phyloP scores from a whole-genome alignment of 2,797 vertebrate genomes.

The Tachyglossus aculeatus region DNA sequence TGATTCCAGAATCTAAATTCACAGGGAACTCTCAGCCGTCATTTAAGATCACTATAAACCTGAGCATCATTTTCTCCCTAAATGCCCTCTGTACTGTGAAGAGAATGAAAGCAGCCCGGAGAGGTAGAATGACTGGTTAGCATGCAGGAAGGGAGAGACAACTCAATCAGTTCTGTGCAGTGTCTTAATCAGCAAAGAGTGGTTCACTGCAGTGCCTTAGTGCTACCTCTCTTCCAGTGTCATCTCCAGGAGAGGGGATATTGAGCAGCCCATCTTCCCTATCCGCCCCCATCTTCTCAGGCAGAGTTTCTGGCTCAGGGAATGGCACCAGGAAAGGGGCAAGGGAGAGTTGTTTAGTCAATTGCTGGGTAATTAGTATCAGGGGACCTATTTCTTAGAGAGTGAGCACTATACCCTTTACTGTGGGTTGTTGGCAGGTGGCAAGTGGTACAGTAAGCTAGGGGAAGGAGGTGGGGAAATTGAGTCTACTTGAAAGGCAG shows the following conservation, averaged over 20 bases:
- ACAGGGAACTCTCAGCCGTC: not conserved
- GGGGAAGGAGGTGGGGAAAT: slow-evolving; percentile 25
- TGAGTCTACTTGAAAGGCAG: slow-evolving; percentile 22
- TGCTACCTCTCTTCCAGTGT: slow-evolving; percentile 56
- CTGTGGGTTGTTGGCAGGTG: slow-evolving; percentile 4
- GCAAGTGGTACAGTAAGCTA: slow-evolving; percentile 27
- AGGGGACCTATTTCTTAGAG: slow-evolving; percentile 62
- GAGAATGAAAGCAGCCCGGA: slow-evolving; percentile 28
- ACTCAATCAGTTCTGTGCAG: slow-evolving; percentile 56
- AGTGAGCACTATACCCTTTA: slow-evolving; percentile 44
- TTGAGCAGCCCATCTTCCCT: slow-evolving; percentile 66
- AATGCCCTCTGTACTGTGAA: slow-evolving; percentile 18
- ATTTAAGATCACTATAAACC: slow-evolving; percentile 30
- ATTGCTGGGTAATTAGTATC: slow-evolving; percentile 57
- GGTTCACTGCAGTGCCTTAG: slow-evolving; percentile 59
- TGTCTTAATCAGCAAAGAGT: slow-evolving; percentile 68
- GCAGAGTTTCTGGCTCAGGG: slow-evolving; percentile 62
- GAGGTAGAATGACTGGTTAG: slow-evolving; percentile 23
- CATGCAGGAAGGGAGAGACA: slow-evolving; percentile 45
- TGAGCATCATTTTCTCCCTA: slow-evolving; percentile 1
- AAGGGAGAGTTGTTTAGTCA: slow-evolving; percentile 62
- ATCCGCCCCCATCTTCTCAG: slow-evolving; percentile 55
- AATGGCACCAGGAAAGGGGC: slow-evolving; percentile 51
- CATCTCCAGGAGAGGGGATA: slow-evolving; percentile 64
- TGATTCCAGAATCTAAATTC: slow-evolving; percentile 39